These are phyloP conservation scores for Sycobia sp. DNA, from an alignment of 1,140 invertebrate species.

Conservation along the genomic window DNA sequence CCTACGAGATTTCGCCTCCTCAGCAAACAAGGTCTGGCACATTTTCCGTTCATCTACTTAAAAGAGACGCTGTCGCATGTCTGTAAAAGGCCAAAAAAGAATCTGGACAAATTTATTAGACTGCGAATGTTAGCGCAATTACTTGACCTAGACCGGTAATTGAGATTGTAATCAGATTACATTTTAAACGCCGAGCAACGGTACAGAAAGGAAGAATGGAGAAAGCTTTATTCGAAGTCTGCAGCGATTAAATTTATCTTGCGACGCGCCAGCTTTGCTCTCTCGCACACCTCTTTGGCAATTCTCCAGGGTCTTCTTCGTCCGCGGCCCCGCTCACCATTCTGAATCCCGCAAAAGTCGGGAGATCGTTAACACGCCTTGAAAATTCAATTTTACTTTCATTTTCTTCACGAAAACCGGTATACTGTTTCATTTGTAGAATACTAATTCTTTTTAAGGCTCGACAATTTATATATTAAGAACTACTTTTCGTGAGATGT, in stretches of 20 bases:
- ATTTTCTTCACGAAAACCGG: constrained; percentile 15
- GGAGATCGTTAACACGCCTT: constrained; percentile 41
- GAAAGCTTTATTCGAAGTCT: constrained; percentile 41
- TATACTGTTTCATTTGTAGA: too few species aligned
- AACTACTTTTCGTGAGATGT: too few species aligned
- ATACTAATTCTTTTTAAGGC: too few species aligned
- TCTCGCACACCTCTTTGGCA: constrained; percentile 43
- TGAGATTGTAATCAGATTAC: constrained; percentile 47
- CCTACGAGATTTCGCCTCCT: too few species aligned
- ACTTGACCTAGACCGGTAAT: constrained; percentile 46
- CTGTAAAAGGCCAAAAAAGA: not conserved
- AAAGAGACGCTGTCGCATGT: too few species aligned
- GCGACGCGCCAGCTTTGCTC: constrained; percentile 35
- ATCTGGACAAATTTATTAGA: constrained; percentile 27
- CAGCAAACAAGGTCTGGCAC: too few species aligned
- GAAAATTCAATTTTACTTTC: constrained; percentile 47
- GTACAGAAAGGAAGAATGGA: not conserved
- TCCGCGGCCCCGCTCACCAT: not conserved
- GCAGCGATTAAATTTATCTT: constrained; percentile 48
- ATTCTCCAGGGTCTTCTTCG: constrained; percentile 41
- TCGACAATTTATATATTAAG: too few species aligned
- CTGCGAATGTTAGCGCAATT: constrained; percentile 45
- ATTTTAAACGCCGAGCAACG: constrained; percentile 36
- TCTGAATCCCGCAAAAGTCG: constrained; percentile 41
- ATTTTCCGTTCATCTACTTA: too few species aligned